Evolutionary conservation across 2,113 vertebrate genomes (phyloP).

Genomic region (Ancistrus triradiatus): DNA sequence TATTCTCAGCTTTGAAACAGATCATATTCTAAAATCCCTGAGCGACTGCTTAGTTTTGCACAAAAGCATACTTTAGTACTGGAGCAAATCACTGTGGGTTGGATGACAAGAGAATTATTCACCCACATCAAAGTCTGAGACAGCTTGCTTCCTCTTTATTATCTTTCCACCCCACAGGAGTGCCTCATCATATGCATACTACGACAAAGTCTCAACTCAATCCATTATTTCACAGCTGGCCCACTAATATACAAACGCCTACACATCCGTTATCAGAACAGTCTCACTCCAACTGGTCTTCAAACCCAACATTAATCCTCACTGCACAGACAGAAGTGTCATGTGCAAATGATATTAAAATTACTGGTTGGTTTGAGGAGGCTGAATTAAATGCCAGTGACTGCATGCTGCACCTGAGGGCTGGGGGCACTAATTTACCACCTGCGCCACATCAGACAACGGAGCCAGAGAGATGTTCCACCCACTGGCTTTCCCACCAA

Average conservation of each 20-base stretch:
- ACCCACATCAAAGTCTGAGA: too few species aligned
- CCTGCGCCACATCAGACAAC: constrained; percentile 6
- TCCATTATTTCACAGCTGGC: constrained; percentile 22
- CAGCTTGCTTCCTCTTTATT: too few species aligned
- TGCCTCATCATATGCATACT: constrained; percentile 1
- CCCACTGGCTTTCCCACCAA: constrained; percentile 17
- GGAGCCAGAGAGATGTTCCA: not conserved
- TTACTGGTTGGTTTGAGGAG: constrained; percentile 13
- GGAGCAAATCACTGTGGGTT: too few species aligned
- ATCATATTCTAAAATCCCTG: too few species aligned
- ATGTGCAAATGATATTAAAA: constrained; percentile 41
- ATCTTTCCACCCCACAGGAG: not conserved
- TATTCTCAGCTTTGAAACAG: too few species aligned
- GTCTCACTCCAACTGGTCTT: constrained; percentile 3
- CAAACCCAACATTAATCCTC: constrained; percentile 26
- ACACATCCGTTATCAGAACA: not conserved
- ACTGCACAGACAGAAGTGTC: constrained; percentile 24
- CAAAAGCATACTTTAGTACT: too few species aligned
- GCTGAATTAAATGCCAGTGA: constrained; percentile 26
- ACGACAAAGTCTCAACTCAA: constrained; percentile 6
- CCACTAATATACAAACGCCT: constrained; percentile 12
- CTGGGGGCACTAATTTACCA: constrained; percentile 26
- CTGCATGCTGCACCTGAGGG: constrained; percentile 11
- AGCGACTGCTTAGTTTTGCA: too few species aligned
- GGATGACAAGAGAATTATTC: too few species aligned